These are phyloP conservation scores for Leucophenga varia DNA, from an alignment of 1,140 invertebrate genomes.

Conservation along the genomic window DNA sequence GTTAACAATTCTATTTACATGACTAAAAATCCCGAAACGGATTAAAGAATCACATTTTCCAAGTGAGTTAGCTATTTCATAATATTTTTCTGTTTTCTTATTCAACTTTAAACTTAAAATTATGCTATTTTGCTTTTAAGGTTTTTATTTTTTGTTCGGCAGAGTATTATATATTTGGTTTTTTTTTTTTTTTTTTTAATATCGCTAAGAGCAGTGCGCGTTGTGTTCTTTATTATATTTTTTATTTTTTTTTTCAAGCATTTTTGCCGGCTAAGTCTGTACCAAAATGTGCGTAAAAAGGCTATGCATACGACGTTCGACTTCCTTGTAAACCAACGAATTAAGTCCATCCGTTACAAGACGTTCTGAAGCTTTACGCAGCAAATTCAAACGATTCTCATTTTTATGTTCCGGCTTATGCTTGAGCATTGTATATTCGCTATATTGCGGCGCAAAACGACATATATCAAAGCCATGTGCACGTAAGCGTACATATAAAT, in stretches of 20 bases:
- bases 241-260: not conserved
- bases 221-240: too few relatives aligned
- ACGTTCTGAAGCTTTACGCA: conserved; percentile 58
- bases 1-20: too few relatives aligned
- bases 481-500: conserved; percentile 71
- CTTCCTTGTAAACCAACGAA: conserved; percentile 66
- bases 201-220: too few relatives aligned
- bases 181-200: too few relatives aligned
- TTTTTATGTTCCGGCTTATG: conserved; percentile 65
- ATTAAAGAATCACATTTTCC: too few relatives aligned
- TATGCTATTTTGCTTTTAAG: too few relatives aligned
- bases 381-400: conserved; percentile 36
- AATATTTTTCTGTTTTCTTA: too few relatives aligned
- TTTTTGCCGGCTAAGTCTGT: conserved; percentile 38
- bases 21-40: too few relatives aligned
- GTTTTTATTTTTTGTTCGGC: too few relatives aligned
- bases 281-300: conserved; percentile 65
- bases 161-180: too few relatives aligned
- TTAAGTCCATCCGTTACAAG: conserved; percentile 70
- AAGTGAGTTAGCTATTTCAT: too few relatives aligned
- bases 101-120: too few relatives aligned
- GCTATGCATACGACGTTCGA: conserved; percentile 60
- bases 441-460: conserved; percentile 70
- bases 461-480: conserved; percentile 62
- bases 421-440: conserved; percentile 75